Conservation (phyloP, 2,888 invertebrate genomes). For the Melanophora roralis region DNA sequence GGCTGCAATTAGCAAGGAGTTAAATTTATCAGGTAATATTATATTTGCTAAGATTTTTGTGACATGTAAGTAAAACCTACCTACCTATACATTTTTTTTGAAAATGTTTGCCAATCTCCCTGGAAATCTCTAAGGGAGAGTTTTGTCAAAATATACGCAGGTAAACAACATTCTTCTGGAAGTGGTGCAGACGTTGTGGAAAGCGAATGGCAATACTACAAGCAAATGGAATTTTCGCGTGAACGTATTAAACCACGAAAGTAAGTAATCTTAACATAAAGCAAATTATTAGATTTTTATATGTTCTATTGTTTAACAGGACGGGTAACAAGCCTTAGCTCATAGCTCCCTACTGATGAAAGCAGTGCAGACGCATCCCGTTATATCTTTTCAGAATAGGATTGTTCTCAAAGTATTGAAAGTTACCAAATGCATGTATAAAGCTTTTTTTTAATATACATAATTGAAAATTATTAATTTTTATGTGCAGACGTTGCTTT, state of each 20-base stretch:
- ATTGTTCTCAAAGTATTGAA: background rate
- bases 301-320: background rate
- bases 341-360: background rate
- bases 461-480: background rate
- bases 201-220: background rate
- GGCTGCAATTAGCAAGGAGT: too few species aligned
- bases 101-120: background rate
- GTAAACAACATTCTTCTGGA: background rate
- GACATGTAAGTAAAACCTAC: too few species aligned
- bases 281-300: background rate
- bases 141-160: background rate
- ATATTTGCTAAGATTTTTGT: too few species aligned
- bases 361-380: background rate
- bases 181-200: background rate
- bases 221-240: too few species aligned
- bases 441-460: background rate
- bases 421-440: background rate
- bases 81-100: too few species aligned
- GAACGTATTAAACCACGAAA: background rate
- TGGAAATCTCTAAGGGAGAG: background rate
- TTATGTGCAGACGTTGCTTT: background rate
- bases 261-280: background rate
- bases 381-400: background rate
- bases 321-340: background rate
- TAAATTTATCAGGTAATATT: too few species aligned